Percentiles rank a stretch among this genome's conserved stretches.
phyloP scores from a whole-genome alignment of 2,888 invertebrate genomes.

The Nowickia ferox region DNA sequence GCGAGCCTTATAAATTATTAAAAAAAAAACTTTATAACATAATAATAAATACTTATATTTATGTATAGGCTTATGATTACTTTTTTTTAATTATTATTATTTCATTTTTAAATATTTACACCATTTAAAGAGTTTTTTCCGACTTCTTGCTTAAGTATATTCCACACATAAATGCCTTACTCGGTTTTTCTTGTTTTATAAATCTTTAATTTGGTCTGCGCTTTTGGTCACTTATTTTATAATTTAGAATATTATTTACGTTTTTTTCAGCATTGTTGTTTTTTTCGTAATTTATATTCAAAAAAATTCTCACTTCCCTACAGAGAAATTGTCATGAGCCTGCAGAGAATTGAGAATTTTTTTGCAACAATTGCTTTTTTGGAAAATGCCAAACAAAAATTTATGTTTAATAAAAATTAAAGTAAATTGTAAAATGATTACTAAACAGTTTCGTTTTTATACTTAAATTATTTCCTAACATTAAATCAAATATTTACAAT shows the following conservation, averaged over 20 bases:
- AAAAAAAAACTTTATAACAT: neutral
- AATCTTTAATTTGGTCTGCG: conserved; percentile 46
- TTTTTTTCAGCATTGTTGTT: conserved; percentile 63
- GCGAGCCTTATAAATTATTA: neutral
- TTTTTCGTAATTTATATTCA: conserved; percentile 12
- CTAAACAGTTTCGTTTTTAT: conserved; percentile 14
- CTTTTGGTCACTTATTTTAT: conserved; percentile 67
- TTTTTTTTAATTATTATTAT: neutral
- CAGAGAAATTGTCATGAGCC: neutral
- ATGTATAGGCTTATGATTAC: neutral
- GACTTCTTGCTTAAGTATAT: neutral
- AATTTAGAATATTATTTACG: conserved; percentile 72
- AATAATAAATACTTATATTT: conserved; percentile 29
- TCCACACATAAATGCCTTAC: neutral
- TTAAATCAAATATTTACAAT: conserved; percentile 48
- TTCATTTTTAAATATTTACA: conserved; percentile 29
- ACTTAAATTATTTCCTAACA: neutral
- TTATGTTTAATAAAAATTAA: conserved; percentile 25
- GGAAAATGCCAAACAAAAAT: conserved; percentile 66
- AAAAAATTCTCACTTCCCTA: conserved; percentile 52
- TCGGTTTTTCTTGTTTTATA: neutral
- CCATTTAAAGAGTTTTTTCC: conserved; percentile 1
- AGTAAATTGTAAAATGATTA: conserved; percentile 33
- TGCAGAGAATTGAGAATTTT: conserved; percentile 48
- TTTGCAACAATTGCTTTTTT: conserved; percentile 67